Conservation (phyloP, 2,113 vertebrate species). For the Pteruthius melanotis region DNA sequence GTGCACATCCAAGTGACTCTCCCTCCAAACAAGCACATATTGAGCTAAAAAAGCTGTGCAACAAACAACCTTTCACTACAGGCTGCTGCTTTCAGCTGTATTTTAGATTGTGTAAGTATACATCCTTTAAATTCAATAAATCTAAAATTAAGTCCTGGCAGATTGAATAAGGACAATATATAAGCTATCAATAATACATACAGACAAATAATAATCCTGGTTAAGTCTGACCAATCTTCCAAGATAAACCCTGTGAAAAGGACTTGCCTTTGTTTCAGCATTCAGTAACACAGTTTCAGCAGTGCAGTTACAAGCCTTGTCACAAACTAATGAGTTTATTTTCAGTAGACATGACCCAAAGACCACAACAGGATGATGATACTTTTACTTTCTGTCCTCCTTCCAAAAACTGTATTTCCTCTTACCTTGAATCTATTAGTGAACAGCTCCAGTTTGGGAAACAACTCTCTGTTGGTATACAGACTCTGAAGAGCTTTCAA, state of each 20-base stretch:
- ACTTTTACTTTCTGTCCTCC: neutral
- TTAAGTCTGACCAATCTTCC: neutral
- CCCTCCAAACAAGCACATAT: neutral
- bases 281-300: neutral
- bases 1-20: neutral
- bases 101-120: neutral
- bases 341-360: neutral
- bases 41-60: neutral
- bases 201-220: neutral
- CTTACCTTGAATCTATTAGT: slow-evolving; percentile 98
- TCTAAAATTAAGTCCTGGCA: neutral
- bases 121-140: neutral
- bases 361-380: neutral
- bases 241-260: neutral
- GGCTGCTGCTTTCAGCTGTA: neutral
- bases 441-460: slow-evolving; percentile 96
- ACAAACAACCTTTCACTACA: neutral
- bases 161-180: neutral
- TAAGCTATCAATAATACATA: neutral
- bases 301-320: neutral
- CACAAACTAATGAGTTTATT: neutral
- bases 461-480: slow-evolving; percentile 96
- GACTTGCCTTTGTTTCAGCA: neutral
- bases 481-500: slow-evolving; percentile 97
- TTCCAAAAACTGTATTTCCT: neutral